phyloP scores from a whole-genome alignment of 2,113 vertebrate species.

The Upupa epops region DNA sequence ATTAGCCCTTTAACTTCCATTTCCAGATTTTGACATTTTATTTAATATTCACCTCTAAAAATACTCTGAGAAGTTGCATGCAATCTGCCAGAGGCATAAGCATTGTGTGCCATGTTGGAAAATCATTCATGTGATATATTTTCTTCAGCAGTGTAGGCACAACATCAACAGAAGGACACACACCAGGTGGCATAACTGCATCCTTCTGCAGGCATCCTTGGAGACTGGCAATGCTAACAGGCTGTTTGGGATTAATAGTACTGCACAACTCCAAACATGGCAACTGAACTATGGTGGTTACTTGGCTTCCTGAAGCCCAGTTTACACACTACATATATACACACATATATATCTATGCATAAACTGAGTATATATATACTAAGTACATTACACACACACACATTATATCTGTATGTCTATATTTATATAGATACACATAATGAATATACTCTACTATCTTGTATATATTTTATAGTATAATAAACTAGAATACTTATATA shows the following conservation, averaged over 20 bases:
- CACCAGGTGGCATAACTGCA: not conserved
- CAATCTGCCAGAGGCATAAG: not conserved
- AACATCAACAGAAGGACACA: not conserved
- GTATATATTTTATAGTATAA: not conserved
- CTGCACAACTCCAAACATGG: not conserved
- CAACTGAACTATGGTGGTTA: not conserved
- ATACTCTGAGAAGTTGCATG: not conserved
- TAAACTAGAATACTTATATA: not conserved
- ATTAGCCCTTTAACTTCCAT: not conserved
- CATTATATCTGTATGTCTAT: no score
- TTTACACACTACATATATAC: not conserved
- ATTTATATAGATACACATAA: no score
- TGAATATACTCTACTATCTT: not conserved
- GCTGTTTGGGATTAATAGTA: not conserved
- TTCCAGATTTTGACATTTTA: not conserved
- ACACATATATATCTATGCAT: no score
- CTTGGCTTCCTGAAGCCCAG: not conserved
- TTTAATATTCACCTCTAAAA: not conserved
- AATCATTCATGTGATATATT: not conserved
- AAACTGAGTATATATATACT: no score
- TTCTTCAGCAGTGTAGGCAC: not conserved
- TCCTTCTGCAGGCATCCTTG: not conserved
- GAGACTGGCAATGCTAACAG: not conserved
- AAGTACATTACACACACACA: no score
- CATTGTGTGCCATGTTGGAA: not conserved